Evolutionary conservation across 2,888 invertebrate species (phyloP).

Genomic region (Caenorhabditis auriculariae): DNA sequence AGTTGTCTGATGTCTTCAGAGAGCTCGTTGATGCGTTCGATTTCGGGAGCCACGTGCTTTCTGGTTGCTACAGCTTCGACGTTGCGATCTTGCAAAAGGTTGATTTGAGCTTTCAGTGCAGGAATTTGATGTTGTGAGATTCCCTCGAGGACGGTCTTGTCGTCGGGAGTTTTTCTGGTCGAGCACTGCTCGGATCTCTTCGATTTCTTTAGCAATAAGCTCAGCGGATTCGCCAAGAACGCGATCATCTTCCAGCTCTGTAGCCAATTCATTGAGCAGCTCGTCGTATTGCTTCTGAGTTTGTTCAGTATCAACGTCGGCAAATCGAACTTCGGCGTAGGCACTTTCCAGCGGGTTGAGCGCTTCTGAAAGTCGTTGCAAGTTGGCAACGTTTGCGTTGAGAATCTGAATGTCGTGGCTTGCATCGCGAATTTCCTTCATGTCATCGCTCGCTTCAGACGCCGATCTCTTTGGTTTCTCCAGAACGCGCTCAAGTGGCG

Average conservation of each 20-base stretch:
- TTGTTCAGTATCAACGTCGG: slow-evolving; percentile 46
- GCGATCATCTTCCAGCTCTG: slow-evolving; percentile 27
- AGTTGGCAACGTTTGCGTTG: slow-evolving; percentile 10
- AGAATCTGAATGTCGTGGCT: slow-evolving; percentile 12
- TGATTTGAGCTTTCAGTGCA: slow-evolving; percentile 32
- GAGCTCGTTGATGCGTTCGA: slow-evolving; percentile 5
- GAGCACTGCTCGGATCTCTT: slow-evolving; percentile 4
- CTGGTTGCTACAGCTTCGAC: slow-evolving; percentile 21
- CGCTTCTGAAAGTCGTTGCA: slow-evolving; percentile 38
- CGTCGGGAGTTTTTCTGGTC: slow-evolving; percentile 5
- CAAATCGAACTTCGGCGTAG: slow-evolving; percentile 48
- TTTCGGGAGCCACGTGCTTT: slow-evolving; percentile 25
- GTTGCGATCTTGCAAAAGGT: slow-evolving; percentile 22
- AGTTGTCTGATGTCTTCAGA: slow-evolving; percentile 13
- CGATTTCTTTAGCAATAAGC: slow-evolving; percentile 27
- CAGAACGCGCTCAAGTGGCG: slow-evolving; percentile 16
- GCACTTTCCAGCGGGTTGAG: slow-evolving; percentile 44
- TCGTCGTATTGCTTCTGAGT: slow-evolving; percentile 38
- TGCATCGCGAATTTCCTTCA: slow-evolving; percentile 7
- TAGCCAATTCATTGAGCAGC: slow-evolving; percentile 19
- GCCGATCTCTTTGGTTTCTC: slow-evolving; percentile 10
- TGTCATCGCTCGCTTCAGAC: slow-evolving; percentile 15
- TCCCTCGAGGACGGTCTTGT: slow-evolving; percentile 12
- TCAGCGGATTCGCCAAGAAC: slow-evolving; percentile 25
- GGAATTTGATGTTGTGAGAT: slow-evolving; percentile 21